A percentile compares a stretch with the other conserved stretches of the same genome.
Evolutionary conservation across 2,888 invertebrate species (phyloP).

Genomic region (Pristionchus arcanus): DNA sequence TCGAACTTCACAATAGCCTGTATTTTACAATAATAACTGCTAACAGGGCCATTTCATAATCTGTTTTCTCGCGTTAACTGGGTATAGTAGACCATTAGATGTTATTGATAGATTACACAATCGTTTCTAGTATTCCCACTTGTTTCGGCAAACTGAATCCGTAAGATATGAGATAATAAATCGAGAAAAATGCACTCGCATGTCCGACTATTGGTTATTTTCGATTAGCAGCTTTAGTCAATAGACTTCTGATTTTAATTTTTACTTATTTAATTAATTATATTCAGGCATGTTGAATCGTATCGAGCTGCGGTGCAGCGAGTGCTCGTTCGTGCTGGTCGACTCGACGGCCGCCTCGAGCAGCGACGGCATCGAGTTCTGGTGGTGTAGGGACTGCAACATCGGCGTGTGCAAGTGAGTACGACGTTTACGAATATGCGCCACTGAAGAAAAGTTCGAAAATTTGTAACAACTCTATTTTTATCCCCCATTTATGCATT

Average conservation of each 20-base stretch:
- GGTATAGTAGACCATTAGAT: too few relatives aligned
- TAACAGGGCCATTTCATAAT: not conserved
- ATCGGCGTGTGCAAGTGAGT: slow-evolving; percentile 69
- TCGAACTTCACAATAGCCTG: too few relatives aligned
- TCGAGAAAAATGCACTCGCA: too few relatives aligned
- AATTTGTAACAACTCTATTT: slow-evolving; percentile 53
- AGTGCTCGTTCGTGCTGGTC: slow-evolving; percentile 44
- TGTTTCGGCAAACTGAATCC: too few relatives aligned
- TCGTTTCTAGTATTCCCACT: too few relatives aligned
- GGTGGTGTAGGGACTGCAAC: slow-evolving; percentile 72
- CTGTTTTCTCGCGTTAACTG: not conserved
- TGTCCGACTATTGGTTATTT: too few relatives aligned
- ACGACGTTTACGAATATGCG: not conserved
- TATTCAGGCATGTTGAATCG: slow-evolving; percentile 61
- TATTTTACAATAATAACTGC: not conserved
- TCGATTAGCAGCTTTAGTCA: too few relatives aligned
- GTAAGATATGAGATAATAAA: too few relatives aligned
- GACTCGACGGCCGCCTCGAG: slow-evolving; percentile 56
- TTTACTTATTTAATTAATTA: not conserved
- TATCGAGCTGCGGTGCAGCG: slow-evolving; percentile 44
- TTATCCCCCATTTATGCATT: not conserved
- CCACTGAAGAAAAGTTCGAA: not conserved
- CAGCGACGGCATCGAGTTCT: slow-evolving; percentile 63
- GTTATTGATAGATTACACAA: too few relatives aligned
- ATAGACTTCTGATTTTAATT: not conserved